Evolutionary conservation across 1,140 invertebrate species (phyloP).

Genomic region (Panulirus ornatus): DNA sequence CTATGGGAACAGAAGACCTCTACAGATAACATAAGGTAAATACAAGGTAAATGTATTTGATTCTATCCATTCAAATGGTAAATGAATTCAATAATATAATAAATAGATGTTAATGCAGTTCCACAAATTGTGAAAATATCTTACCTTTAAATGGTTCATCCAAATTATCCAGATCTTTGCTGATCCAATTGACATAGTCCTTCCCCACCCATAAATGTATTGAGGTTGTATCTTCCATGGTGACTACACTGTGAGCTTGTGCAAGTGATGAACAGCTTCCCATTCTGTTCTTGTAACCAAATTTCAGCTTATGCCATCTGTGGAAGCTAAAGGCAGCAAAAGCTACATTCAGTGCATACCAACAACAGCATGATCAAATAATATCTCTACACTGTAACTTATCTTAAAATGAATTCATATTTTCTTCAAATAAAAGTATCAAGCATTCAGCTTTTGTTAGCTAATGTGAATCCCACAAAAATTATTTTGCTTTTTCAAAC

Average conservation of each 20-base stretch:
- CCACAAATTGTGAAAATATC: no score
- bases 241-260: conserved; percentile 45
- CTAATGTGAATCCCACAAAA: no score
- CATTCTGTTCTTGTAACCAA: neutral
- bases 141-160: conserved; percentile 85
- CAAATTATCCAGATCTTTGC: conserved; percentile 96
- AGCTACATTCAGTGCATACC: neutral
- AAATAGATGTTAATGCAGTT: no score
- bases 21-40: no score
- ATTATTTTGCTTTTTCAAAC: no score
- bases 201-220: conserved; percentile 98
- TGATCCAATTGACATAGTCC: conserved; percentile 98
- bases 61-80: no score
- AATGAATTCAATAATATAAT: no score
- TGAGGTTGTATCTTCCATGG: conserved; percentile 77
- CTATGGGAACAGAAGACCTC: no score
- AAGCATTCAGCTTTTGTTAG: neutral
- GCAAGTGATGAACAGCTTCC: conserved; percentile 59
- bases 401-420: neutral
- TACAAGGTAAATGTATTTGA: no score
- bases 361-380: neutral
- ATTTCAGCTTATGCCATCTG: neutral
- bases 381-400: neutral
- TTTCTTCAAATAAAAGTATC: neutral
- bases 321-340: neutral